These are phyloP conservation scores for Drosophila basisetae DNA, from an alignment of 2,888 invertebrate genomes.

Conservation along the genomic window DNA sequence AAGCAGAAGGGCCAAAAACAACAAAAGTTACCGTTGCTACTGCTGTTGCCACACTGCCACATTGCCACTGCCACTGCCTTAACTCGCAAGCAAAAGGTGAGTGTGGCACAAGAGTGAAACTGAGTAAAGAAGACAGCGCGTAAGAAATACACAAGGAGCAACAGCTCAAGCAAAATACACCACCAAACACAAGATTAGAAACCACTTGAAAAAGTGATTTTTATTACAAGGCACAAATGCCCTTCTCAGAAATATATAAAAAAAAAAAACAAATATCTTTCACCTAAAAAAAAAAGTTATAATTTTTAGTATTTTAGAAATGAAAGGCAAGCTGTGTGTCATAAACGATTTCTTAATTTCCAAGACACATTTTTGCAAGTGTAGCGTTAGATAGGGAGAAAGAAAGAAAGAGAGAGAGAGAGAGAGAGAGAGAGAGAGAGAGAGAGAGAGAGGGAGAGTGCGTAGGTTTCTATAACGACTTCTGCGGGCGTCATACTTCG, in stretches of 20 bases:
- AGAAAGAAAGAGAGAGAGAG: not conserved
- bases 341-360: not conserved
- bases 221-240: not conserved
- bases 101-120: not conserved
- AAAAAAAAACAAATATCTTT: not conserved
- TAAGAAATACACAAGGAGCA: constrained; percentile 14
- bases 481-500: constrained; percentile 10
- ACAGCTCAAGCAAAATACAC: constrained; percentile 5
- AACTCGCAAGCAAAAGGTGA: constrained; percentile 33
- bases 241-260: not conserved
- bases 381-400: not conserved
- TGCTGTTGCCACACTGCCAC: not conserved
- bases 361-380: not conserved
- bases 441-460: no score
- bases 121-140: not conserved
- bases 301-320: not conserved
- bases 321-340: not conserved
- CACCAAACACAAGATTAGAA: not conserved
- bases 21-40: constrained; percentile 3
- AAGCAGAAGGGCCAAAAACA: constrained; percentile 23
- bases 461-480: constrained; percentile 20
- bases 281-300: not conserved
- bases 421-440: not conserved
- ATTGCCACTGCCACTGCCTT: constrained; percentile 7
- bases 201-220: not conserved